Base-by-base conservation (phyloP, 2,888 invertebrate genomes). In the Eulithis testata region DNA sequence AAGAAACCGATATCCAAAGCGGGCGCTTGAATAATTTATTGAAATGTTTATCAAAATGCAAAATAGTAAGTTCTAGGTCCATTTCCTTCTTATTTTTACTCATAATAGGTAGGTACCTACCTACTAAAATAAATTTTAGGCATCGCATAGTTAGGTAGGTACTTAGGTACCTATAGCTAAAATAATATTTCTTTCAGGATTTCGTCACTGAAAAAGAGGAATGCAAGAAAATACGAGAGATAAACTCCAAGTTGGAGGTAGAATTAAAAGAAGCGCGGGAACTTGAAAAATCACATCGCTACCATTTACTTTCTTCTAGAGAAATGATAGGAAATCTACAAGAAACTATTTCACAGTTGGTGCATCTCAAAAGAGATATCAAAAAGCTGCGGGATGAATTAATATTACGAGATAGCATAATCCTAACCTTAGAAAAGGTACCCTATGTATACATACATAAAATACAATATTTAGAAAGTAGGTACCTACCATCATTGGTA, bases 241-340 rank as follows among this genome's bases (percentile, higher is more conserved):
- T 76, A 14, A 90, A 90, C 70, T 63, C 73, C 11, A 91, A 85
- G 76, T 74, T 92, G 63, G 86, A 88, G 77, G 62, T 81, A 5
- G 91, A 92, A 73, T 68, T 93, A 47, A 85, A 82, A 74, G 88
- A 90, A 76, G 72, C 84, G 1, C 82, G 85, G 7, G 91, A 93
- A 73, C 76, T 88, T 57, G 91, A 91, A 77, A 91, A 92, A 70
- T 88, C 90, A 0, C 90, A 92, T 74, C 87, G 91, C 8, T 90
- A 86, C 68, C 91, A 91, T 76, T 82, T 92, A 69, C 72, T 86
- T 60, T 83, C 84, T 11, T 89, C 91, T 27, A 83, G 91, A 31
- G 91, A 92, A 81, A 92, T 93, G 89, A 90, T 93, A 45, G 89
- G 80, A 9, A 90, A 88, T 66, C 79, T 93, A 1, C 93, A 93